Evolutionary conservation across 2,888 invertebrate species (phyloP), one percentile per base, ranked within the genome.

Genomic region (Neoitamus cyanurus): DNA sequence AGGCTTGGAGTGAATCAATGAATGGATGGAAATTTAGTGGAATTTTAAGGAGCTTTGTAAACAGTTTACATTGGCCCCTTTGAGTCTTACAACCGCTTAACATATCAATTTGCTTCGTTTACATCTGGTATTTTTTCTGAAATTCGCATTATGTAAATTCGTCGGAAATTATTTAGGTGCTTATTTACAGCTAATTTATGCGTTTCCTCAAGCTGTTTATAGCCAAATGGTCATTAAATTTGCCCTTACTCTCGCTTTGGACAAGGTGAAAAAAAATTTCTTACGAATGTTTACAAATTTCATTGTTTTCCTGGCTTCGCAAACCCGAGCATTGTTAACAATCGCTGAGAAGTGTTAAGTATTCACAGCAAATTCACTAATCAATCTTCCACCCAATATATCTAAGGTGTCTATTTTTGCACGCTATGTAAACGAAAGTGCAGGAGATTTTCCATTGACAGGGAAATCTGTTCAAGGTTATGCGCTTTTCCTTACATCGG

Each of bases 1-100:
- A 11, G 58, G 58, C 58, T 15, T 58, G 58, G 58, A 58, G 58
- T 58, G 20, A 42, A 25, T 75, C 42, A 75, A 37, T 75, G 37
- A 75, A 75, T 70, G 30, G 25, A 75, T 37, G 13, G 11, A 42
- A 75, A 42, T 42, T 75, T 75, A 75, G 28, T 75, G 75, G 42
- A 75, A 75, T 42, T 75, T 75, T 37, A 75, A 75, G 75, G 42
- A 46, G 42, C 42, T 75, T n/a, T 75, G 13, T 75, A 75, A 75
- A 75, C 75, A 75, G 36, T 75, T 75, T 75, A 75, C 75, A 75
- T 46, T 75, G 28, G 34, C 28, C n/a, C 58, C 75, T 42, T 75
- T 75, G 75, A 37, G 25, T 75, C 42, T 37, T 42, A 75, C 75
- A 75, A 15, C 42, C 42, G 75, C 37, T 42, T 25, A 75, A 75